A percentile compares a stretch with the other conserved stretches of the same genome.
Conservation (phyloP, 1,140 invertebrate species). For the Listronotus bonariensis region DNA sequence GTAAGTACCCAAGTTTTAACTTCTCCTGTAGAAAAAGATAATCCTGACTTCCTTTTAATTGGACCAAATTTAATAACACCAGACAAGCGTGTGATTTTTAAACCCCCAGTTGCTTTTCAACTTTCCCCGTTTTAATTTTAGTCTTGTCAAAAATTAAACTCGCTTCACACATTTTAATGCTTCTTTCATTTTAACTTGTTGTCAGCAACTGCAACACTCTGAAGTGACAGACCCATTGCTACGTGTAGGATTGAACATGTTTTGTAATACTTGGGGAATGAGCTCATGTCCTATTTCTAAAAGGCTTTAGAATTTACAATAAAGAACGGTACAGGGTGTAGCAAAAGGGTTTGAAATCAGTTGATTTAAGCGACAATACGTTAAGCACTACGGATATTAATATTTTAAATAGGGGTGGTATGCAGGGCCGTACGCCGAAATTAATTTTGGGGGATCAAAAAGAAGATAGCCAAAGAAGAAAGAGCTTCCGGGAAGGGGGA, state of each 20-base stretch:
- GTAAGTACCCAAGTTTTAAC: no score
- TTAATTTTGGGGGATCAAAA: no score
- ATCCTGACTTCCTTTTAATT: background rate
- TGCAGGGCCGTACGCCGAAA: no score
- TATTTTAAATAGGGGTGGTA: no score
- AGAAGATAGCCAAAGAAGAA: no score
- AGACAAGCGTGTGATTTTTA: constrained; percentile 20
- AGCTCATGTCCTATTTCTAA: no score
- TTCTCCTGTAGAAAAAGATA: constrained; percentile 3
- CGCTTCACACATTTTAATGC: constrained; percentile 27
- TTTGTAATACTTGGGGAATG: constrained; percentile 1
- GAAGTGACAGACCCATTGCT: constrained; percentile 18
- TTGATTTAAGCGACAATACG: no score
- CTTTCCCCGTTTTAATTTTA: constrained; percentile 20
- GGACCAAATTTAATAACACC: constrained; percentile 16
- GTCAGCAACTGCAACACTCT: constrained; percentile 19
- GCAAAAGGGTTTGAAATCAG: no score
- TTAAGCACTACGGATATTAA: no score
- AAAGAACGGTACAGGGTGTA: no score
- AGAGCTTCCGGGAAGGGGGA: no score
- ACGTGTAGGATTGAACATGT: constrained; percentile 2
- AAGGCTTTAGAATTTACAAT: no score
- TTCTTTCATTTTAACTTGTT: constrained; percentile 18
- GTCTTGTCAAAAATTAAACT: constrained; percentile 29
- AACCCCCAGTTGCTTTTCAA: constrained; percentile 17